Evolutionary conservation across 2,797 vertebrate species (phyloP).

Genomic region (Myotis daubentonii): DNA sequence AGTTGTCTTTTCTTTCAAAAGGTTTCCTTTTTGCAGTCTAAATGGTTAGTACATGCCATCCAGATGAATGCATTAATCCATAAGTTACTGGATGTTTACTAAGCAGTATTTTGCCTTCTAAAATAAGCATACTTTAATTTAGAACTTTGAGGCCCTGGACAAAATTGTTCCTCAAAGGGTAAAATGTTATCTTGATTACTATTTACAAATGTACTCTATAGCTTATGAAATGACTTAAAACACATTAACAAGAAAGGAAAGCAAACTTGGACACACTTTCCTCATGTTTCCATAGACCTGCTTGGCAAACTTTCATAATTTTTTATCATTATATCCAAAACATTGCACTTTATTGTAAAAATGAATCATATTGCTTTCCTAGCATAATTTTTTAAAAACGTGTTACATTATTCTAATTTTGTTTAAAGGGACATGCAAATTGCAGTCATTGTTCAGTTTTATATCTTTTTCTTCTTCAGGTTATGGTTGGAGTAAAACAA

Average conservation of each 20-base stretch:
- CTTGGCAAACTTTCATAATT: slow-evolving; percentile 79
- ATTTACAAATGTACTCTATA: slow-evolving; percentile 55
- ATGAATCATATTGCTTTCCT: slow-evolving; percentile 81
- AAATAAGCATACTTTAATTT: not conserved
- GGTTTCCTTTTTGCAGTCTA: not conserved
- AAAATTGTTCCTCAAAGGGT: slow-evolving; percentile 20
- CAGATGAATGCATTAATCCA: slow-evolving; percentile 12
- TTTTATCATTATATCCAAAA: slow-evolving; percentile 78
- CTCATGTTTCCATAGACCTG: slow-evolving; percentile 60
- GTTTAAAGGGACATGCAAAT: slow-evolving; percentile 41
- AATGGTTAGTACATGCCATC: slow-evolving; percentile 1
- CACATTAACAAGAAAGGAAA: slow-evolving; percentile 75
- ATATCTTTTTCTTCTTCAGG: slow-evolving; percentile 35
- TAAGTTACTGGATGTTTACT: not conserved
- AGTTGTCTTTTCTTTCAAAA: slow-evolving; percentile 32
- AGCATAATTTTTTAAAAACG: slow-evolving; percentile 59
- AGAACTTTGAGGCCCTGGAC: not conserved
- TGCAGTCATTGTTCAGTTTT: slow-evolving; percentile 4
- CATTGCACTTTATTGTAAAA: slow-evolving; percentile 79
- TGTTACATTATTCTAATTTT: slow-evolving; percentile 49
- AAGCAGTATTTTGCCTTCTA: not conserved
- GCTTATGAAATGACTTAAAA: slow-evolving; percentile 66
- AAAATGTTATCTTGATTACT: slow-evolving; percentile 30
- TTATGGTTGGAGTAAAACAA: slow-evolving; percentile 42
- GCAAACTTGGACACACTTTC: slow-evolving; percentile 74